Evolutionary conservation across 2,888 invertebrate genomes (phyloP).

Genomic region (Machimus rusticus): DNA sequence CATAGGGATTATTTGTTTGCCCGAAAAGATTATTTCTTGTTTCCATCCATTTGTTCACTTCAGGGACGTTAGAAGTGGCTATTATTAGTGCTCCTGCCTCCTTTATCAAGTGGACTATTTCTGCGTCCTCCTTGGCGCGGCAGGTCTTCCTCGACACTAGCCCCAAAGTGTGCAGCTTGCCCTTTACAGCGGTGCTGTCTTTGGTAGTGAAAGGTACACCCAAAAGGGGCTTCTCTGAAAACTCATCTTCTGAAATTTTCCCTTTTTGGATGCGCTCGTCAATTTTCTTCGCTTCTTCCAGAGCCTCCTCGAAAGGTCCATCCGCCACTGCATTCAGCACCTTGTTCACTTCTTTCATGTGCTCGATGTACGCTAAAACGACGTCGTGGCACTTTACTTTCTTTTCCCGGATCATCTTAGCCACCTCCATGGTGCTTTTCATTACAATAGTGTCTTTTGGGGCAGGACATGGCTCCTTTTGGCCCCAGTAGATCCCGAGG

Average conservation of each 20-base stretch:
- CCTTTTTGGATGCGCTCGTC: conserved; percentile 73
- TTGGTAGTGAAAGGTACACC: conserved; percentile 93
- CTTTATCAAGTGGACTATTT: conserved; percentile 74
- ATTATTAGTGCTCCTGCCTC: conserved; percentile 86
- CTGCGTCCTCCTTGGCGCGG: conserved; percentile 78
- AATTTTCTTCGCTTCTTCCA: conserved; percentile 77
- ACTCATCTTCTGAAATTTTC: conserved; percentile 68
- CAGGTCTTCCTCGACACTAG: conserved; percentile 68
- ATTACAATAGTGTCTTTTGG: conserved; percentile 57
- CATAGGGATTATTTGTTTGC: conserved; percentile 90
- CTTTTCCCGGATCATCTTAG: conserved; percentile 71
- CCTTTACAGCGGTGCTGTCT: conserved; percentile 82
- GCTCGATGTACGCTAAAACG: conserved; percentile 76
- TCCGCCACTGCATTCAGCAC: conserved; percentile 85
- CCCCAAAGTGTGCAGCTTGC: conserved; percentile 76
- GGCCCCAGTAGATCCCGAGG: conserved; percentile 57
- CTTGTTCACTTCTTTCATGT: conserved; percentile 76
- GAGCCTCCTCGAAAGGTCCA: conserved; percentile 77
- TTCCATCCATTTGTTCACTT: conserved; percentile 91
- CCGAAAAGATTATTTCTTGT: conserved; percentile 89
- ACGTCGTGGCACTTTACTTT: conserved; percentile 74
- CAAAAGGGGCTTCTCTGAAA: conserved; percentile 78
- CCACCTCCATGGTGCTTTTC: conserved; percentile 74
- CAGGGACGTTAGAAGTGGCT: conserved; percentile 92
- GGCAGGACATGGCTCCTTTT: conserved; percentile 53